Conservation (phyloP, 2,113 vertebrate species). For the Uria lomvia region DNA sequence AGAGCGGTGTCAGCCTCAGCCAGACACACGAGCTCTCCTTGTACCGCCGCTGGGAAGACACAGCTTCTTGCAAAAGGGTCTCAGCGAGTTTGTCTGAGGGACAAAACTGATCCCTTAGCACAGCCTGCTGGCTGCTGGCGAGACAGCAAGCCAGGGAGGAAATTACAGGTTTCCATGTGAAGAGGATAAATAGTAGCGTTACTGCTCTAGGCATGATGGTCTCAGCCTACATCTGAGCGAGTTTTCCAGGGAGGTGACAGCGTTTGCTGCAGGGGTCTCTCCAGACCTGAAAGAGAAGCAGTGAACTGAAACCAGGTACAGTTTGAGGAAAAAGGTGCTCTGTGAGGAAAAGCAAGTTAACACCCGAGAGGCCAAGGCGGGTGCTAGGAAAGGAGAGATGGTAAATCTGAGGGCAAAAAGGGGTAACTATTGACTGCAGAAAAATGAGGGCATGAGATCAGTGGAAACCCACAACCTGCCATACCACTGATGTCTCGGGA, state of each 20-base stretch:
- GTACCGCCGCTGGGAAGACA: neutral
- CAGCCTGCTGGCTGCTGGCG: constrained; percentile 27
- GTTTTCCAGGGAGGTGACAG: neutral
- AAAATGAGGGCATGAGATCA: neutral
- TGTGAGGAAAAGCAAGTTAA: neutral
- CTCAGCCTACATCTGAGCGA: neutral
- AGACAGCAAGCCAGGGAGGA: neutral
- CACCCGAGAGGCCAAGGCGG: neutral
- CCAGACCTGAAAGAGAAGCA: neutral
- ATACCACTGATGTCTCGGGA: neutral
- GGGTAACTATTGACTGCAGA: neutral
- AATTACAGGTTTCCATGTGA: rapidly evolving
- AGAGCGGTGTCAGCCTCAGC: neutral
- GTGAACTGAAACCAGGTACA: neutral
- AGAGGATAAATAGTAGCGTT: neutral
- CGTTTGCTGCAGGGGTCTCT: neutral
- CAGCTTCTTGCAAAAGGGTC: neutral
- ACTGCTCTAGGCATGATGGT: neutral
- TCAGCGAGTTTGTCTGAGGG: neutral
- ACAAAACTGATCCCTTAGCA: constrained; percentile 1
- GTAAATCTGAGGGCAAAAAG: neutral
- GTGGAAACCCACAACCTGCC: neutral
- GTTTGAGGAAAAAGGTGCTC: neutral
- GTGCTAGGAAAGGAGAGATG: neutral
- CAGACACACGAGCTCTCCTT: neutral